phyloP scores from a whole-genome alignment of 2,888 invertebrate species.

The Sclerodermus sp. region DNA sequence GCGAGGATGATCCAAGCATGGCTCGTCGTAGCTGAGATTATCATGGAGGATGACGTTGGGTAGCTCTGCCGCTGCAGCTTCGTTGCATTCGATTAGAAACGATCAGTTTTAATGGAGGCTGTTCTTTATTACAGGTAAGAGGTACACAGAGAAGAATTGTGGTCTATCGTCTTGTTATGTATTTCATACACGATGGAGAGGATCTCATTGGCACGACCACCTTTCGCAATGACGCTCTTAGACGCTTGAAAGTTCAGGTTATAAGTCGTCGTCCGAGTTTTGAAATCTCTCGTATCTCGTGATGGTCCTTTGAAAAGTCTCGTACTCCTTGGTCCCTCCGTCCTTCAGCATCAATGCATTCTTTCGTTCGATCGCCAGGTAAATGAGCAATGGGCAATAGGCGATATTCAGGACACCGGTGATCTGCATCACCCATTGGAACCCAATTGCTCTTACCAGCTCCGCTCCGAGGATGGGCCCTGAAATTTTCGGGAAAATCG shows the following conservation, averaged over 20 bases:
- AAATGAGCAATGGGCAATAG: constrained; percentile 69
- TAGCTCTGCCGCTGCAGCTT: no score
- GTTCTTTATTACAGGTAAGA: no score
- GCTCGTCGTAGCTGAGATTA: no score
- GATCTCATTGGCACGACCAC: not conserved
- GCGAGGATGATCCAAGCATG: no score
- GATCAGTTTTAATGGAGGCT: no score
- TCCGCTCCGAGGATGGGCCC: constrained; percentile 78
- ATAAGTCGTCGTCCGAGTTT: constrained; percentile 50
- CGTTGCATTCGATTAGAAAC: no score
- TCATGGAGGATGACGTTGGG: no score
- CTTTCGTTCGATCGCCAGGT: constrained; percentile 47
- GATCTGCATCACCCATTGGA: constrained; percentile 73
- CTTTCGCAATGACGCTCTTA: not conserved
- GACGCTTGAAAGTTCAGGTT: constrained; percentile 19
- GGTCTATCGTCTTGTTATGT: not conserved
- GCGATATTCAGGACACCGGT: constrained; percentile 71
- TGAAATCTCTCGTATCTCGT: constrained; percentile 44
- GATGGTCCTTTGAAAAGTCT: constrained; percentile 32
- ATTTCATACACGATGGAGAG: not conserved
- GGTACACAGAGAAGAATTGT: no score
- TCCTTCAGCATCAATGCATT: constrained; percentile 24
- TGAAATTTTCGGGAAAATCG: no score
- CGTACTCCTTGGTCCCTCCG: constrained; percentile 39
- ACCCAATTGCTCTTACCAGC: constrained; percentile 70